A percentile compares a stretch with the other conserved stretches of the same genome.
Evolutionary conservation across 2,888 invertebrate genomes (phyloP).

Genomic region (Eristalis tenax): DNA sequence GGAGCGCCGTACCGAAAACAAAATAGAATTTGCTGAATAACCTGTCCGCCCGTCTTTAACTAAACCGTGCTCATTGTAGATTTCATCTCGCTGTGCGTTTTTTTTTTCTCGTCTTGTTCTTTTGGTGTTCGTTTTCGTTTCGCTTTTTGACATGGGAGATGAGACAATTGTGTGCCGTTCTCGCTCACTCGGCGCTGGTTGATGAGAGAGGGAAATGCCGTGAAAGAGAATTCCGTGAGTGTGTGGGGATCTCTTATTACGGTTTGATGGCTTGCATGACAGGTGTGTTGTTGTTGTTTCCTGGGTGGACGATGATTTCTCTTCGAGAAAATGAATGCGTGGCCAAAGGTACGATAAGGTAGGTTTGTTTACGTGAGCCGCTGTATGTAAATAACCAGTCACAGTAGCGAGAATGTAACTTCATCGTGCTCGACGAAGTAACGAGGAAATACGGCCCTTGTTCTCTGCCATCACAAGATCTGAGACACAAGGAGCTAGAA

Average conservation of each 20-base stretch:
- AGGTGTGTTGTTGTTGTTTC: conserved; percentile 10
- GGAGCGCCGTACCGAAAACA: conserved; percentile 37
- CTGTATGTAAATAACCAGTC: conserved; percentile 6
- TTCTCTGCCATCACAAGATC: too few species aligned
- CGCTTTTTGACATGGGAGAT: neutral
- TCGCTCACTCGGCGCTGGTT: neutral
- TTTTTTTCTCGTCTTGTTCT: conserved; percentile 5
- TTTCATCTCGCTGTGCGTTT: conserved; percentile 24
- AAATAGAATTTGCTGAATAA: conserved; percentile 40
- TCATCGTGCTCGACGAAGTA: too few species aligned
- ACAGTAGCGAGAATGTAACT: neutral
- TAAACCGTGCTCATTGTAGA: conserved; percentile 51
- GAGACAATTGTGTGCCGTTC: neutral
- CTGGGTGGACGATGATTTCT: neutral
- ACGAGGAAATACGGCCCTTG: too few species aligned
- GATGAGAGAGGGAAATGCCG: neutral
- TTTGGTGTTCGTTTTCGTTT: conserved; percentile 10
- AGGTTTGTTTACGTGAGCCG: conserved; percentile 29
- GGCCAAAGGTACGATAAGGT: conserved; percentile 13
- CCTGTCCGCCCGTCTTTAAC: conserved; percentile 64
- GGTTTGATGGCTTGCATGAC: neutral
- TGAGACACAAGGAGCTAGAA: too few species aligned
- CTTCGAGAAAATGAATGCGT: conserved; percentile 12
- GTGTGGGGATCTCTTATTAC: neutral
- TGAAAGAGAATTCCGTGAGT: neutral